Evolutionary conservation across 2,113 vertebrate genomes (phyloP), one percentile per base, ranked within the genome.

Genomic region (Campylomormyrus numenius): DNA sequence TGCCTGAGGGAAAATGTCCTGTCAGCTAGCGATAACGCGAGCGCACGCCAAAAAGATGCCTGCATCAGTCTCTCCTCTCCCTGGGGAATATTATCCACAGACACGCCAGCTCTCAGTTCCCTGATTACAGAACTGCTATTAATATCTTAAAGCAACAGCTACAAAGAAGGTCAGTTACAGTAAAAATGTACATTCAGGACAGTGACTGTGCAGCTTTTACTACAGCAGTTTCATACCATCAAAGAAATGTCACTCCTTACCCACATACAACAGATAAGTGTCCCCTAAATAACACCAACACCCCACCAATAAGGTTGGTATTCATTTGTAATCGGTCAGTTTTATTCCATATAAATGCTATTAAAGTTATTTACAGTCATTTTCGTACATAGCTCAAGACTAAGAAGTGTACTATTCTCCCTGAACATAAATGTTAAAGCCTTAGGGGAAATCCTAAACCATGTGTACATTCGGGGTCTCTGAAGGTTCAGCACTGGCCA

Each of bases 11-110:
- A 19, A 39, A 77, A 77, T 19, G 27, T 80, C 74, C 11, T 19
- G 74, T 80, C 74, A 39, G 74, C 74, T 42, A 80, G 13, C 1
- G 6, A 80, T 80, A 80, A 42, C 5, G 17, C 35, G 6, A 8
- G 15, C 35, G 27, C 62, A 70, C 1, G 35, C 74, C 35, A 19
- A 80, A 88, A 46, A 46, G 53, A 85, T 42, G 77, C 90, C 93
- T 93, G 93, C 92, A 92, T 91, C 92, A 89, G 88, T 90, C 92
- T 93, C 91, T 90, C 87, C 91, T 87, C 3, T 48, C 93, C 91
- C 92, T 90, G 90, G 35, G 74, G 74, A 80, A 80, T 42, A 42
- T 80, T 1, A 42, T 80, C 70, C 70, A 35, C 74, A 80, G 74
- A 42, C 35, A 80, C 5, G 17, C 74, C 74, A 19, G 74, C 17